Evolutionary conservation across 2,113 vertebrate species (phyloP).

Genomic region (Oreochromis spilurus): DNA sequence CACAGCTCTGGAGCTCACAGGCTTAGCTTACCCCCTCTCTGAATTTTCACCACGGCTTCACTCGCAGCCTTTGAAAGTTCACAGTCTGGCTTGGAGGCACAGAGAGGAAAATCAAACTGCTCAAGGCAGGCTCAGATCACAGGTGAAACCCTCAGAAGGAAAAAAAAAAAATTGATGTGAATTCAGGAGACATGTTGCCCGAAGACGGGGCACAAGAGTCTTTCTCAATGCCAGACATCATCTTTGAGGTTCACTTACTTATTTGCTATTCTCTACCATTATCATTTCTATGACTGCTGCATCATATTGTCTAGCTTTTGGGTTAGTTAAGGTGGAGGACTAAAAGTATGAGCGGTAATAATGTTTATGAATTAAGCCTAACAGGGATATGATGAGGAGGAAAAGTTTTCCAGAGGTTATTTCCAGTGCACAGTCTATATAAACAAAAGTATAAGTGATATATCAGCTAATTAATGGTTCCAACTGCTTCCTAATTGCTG

Average conservation of each 20-base stretch:
- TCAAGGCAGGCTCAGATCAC: constrained; percentile 57
- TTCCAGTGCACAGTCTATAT: constrained; percentile 22
- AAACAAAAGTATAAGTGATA: constrained; percentile 55
- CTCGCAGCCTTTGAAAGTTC: constrained; percentile 65
- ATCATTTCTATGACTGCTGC: not conserved
- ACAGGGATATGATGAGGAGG: constrained; percentile 29
- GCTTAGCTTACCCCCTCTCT: constrained; percentile 16
- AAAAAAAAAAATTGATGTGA: constrained; percentile 49
- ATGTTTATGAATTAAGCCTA: not conserved
- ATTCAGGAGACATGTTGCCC: constrained; percentile 57
- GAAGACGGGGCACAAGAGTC: constrained; percentile 26
- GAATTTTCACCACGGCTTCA: constrained; percentile 41
- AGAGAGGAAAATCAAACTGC: constrained; percentile 54
- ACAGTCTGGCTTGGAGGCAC: constrained; percentile 66
- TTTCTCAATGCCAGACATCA: not conserved
- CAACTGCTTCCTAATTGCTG: constrained; percentile 60
- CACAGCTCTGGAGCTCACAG: not conserved
- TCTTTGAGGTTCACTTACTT: constrained; percentile 8
- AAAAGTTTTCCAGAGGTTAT: constrained; percentile 51
- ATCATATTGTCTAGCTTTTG: not conserved
- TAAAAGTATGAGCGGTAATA: constrained; percentile 3
- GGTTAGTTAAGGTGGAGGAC: not conserved
- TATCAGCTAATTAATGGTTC: constrained; percentile 63
- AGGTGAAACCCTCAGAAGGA: constrained; percentile 40
- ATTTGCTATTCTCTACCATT: constrained; percentile 23